phyloP scores from a whole-genome alignment of 1,140 invertebrate genomes.

The Laupala kohalensis region DNA sequence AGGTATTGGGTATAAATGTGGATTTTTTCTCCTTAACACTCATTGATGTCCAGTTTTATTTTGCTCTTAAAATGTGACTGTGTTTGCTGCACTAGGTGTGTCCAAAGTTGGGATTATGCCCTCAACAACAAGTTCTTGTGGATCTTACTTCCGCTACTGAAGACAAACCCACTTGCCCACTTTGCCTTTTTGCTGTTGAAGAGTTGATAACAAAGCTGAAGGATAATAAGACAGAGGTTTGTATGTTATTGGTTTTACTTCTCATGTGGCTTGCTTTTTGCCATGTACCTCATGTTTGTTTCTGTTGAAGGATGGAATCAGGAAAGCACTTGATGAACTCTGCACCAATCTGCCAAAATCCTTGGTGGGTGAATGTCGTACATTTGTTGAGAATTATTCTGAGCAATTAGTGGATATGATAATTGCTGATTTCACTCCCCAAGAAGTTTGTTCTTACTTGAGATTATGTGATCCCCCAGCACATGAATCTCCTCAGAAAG shows the following conservation, averaged over 20 bases:
- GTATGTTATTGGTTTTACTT: neutral
- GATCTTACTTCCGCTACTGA: constrained; percentile 21
- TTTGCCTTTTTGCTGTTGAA: constrained; percentile 63
- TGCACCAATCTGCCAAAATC: constrained; percentile 52
- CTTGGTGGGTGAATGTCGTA: constrained; percentile 49
- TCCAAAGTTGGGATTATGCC: constrained; percentile 42
- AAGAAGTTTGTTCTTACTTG: constrained; percentile 63
- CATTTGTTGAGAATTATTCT: constrained; percentile 63
- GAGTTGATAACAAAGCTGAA: constrained; percentile 41
- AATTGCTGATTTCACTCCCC: constrained; percentile 55
- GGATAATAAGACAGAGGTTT: constrained; percentile 55
- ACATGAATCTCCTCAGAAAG: no score
- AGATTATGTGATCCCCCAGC: constrained; percentile 48
- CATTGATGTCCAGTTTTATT: no score
- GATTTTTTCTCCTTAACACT: no score
- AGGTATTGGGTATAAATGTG: no score
- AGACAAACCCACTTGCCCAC: constrained; percentile 52
- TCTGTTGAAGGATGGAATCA: constrained; percentile 47
- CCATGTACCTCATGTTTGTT: neutral
- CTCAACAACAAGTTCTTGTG: constrained; percentile 16
- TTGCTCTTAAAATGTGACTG: constrained; percentile 9
- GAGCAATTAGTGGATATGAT: constrained; percentile 64
- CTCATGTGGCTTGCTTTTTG: neutral
- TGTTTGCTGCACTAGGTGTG: constrained; percentile 42
- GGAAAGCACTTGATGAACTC: constrained; percentile 51